These are phyloP conservation scores for Pseudanteris insignis DNA, from an alignment of 2,888 invertebrate species.

Conservation along the genomic window DNA sequence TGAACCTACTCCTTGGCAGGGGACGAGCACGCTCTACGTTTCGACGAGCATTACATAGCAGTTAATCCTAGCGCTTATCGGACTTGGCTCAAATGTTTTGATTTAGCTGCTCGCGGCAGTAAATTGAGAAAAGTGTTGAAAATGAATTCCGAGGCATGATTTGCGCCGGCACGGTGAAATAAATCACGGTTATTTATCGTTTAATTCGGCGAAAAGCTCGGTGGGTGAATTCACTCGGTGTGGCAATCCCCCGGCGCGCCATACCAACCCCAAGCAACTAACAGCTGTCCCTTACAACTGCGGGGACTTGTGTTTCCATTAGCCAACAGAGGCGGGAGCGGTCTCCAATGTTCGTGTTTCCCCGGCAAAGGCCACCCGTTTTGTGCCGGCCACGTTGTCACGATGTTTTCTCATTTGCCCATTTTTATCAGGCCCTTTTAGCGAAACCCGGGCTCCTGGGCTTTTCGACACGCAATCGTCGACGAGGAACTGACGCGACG, in stretches of 20 bases:
- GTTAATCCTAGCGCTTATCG: no score
- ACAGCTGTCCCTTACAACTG: conserved; percentile 45
- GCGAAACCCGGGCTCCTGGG: conserved; percentile 11
- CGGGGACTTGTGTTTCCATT: conserved; percentile 55
- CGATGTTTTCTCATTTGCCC: conserved; percentile 52
- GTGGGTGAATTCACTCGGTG: conserved; percentile 23
- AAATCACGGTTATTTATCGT: conserved; percentile 57
- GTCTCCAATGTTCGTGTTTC: conserved; percentile 43
- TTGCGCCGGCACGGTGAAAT: conserved; percentile 32
- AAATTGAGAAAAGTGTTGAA: no score
- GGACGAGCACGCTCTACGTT: no score
- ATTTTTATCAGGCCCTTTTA: conserved; percentile 50
- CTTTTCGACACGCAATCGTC: conserved; percentile 8
- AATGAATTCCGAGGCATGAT: conserved; percentile 32
- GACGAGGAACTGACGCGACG: conserved; percentile 6
- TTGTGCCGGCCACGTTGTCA: no score
- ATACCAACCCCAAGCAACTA: no score
- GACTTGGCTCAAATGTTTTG: no score
- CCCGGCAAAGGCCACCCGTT: no score
- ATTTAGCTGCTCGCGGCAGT: no score
- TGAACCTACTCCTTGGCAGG: no score
- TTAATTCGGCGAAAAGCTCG: conserved; percentile 54
- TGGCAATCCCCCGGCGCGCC: conserved; percentile 43
- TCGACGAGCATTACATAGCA: no score
- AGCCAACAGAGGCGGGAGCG: conserved; percentile 49